These are phyloP conservation scores for Rhagonycha lutea DNA, from an alignment of 2,888 invertebrate genomes.

Conservation along the genomic window DNA sequence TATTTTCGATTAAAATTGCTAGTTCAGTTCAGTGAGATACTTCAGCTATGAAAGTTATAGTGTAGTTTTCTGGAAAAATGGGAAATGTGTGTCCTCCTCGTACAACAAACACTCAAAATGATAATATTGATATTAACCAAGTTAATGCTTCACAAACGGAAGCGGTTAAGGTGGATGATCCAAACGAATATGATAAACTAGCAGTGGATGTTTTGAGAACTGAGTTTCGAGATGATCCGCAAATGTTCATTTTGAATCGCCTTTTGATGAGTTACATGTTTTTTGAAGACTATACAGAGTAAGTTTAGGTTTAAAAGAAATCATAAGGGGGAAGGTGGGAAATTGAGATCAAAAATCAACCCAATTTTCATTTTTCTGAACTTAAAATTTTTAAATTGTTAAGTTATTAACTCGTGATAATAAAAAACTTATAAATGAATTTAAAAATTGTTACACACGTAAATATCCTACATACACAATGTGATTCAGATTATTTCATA, in stretches of 20 bases:
- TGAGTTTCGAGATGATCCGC: constrained; percentile 64
- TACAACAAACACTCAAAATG: background rate
- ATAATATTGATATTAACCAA: background rate
- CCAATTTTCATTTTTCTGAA: background rate
- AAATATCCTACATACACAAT: background rate
- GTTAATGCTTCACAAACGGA: background rate
- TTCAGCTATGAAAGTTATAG: background rate
- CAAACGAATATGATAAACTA: constrained; percentile 57
- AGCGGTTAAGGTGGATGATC: constrained; percentile 1
- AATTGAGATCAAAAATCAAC: too few relatives aligned
- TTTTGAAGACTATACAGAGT: constrained; percentile 79
- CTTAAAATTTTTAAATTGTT: background rate
- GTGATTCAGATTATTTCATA: background rate
- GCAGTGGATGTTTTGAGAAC: constrained; percentile 62
- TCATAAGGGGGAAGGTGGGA: too few relatives aligned
- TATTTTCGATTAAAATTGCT: background rate
- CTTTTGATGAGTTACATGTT: constrained; percentile 77
- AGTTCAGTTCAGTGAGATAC: background rate
- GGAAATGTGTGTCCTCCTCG: constrained; percentile 3
- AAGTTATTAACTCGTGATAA: too few relatives aligned
- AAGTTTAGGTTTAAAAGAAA: constrained; percentile 46
- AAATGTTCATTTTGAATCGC: constrained; percentile 77
- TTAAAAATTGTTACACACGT: background rate
- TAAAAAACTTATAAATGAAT: too few relatives aligned
- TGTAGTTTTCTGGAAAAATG: background rate